phyloP scores from a whole-genome alignment of 2,113 vertebrate species.

The Actenoides lindsayi region DNA sequence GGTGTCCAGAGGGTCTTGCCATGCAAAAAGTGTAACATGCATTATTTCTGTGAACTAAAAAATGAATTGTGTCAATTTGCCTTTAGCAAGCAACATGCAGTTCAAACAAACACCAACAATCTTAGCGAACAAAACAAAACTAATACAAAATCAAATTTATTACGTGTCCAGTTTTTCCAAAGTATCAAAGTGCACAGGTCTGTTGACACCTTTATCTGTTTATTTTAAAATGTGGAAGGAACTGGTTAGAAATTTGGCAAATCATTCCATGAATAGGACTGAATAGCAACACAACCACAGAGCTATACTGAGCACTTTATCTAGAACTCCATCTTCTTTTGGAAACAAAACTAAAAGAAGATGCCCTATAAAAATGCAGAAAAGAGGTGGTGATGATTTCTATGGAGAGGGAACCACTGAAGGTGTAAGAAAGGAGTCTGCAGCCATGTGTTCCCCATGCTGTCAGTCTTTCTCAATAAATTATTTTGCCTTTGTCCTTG shows the following conservation, averaged over 20 bases:
- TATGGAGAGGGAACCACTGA: background rate
- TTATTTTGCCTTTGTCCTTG: background rate
- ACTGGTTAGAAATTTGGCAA: background rate
- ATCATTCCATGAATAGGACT: background rate
- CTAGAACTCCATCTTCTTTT: background rate
- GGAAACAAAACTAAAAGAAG: background rate
- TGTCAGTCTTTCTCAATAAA: background rate
- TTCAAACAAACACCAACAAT: background rate
- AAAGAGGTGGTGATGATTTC: background rate
- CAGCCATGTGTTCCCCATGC: background rate
- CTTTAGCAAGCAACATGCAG: background rate
- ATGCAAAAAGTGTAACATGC: background rate
- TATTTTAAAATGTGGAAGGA: background rate
- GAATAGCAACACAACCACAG: background rate
- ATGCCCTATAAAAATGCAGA: background rate
- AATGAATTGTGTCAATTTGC: rapidly evolving
- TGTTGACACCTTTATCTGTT: background rate
- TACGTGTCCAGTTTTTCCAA: background rate
- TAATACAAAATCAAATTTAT: background rate
- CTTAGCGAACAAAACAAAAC: background rate
- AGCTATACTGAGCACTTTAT: background rate
- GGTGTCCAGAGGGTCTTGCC: background rate
- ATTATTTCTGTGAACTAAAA: background rate
- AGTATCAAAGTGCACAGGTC: background rate
- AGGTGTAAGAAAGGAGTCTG: background rate